phyloP scores from a whole-genome alignment of 1,140 invertebrate genomes.

The Caerostris darwini region DNA sequence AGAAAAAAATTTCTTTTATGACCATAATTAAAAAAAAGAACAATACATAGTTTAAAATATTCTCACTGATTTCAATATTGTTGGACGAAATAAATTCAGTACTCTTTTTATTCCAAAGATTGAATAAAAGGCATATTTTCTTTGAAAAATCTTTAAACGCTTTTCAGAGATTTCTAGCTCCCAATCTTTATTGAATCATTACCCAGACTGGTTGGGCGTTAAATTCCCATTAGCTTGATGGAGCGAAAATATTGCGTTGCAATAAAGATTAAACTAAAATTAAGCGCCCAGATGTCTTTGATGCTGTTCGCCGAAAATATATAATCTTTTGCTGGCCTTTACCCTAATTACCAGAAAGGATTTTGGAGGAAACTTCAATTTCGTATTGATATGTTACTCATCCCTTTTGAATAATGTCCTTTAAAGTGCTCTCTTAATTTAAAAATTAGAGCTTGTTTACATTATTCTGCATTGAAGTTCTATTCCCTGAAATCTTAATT shows the following conservation, averaged over 20 bases:
- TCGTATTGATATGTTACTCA: not conserved
- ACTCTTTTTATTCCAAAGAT: not conserved
- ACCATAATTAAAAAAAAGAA: too few species aligned
- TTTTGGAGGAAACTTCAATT: conserved; percentile 15
- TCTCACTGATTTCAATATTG: too few species aligned
- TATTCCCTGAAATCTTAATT: not conserved
- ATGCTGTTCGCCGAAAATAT: conserved; percentile 36
- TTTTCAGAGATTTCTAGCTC: not conserved
- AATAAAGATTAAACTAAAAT: conserved; percentile 75
- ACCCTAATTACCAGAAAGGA: conserved; percentile 13
- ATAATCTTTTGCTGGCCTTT: conserved; percentile 33
- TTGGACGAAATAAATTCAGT: too few species aligned
- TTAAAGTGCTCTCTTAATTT: not conserved
- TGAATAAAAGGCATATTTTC: not conserved
- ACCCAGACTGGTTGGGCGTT: conserved; percentile 37
- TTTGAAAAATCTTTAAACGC: not conserved
- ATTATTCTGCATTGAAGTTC: not conserved
- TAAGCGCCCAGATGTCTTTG: conserved; percentile 68
- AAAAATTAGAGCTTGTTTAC: not conserved
- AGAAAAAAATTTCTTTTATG: too few species aligned
- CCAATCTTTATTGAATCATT: conserved; percentile 25
- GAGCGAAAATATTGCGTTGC: conserved; percentile 61
- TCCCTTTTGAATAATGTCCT: not conserved
- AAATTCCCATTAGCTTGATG: conserved; percentile 70
- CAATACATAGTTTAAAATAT: too few species aligned